Evolutionary conservation across 2,797 vertebrate species (phyloP).

Genomic region (Hyperoplus immaculatus): DNA sequence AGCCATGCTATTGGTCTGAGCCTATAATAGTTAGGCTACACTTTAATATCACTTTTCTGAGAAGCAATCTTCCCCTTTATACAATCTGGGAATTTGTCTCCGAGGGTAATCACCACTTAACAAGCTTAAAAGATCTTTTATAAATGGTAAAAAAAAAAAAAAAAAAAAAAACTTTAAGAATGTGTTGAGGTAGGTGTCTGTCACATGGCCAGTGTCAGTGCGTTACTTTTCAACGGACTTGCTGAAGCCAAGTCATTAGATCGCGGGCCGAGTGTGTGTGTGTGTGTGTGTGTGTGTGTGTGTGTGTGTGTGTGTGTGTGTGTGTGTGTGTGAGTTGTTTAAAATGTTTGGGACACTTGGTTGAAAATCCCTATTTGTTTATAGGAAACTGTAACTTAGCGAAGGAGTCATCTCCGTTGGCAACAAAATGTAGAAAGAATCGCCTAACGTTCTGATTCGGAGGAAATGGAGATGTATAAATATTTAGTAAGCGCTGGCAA

Average conservation of each 20-base stretch:
- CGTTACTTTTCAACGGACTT: conserved; percentile 48
- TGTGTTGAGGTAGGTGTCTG: conserved; percentile 72
- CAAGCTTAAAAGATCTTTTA: conserved; percentile 66
- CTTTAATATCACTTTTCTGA: conserved; percentile 47
- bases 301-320: no score
- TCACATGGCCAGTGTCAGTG: conserved; percentile 64
- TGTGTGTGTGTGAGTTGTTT: background rate
- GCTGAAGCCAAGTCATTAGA: conserved; percentile 49
- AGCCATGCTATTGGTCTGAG: conserved; percentile 45
- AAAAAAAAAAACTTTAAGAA: conserved; percentile 52
- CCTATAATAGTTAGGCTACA: conserved; percentile 54
- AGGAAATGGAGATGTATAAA: conserved; percentile 72
- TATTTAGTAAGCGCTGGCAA: conserved; percentile 73
- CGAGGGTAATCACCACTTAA: conserved; percentile 49
- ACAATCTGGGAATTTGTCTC: conserved; percentile 52
- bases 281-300: no score
- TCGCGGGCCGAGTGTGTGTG: conserved; percentile 19
- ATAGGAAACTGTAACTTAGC: conserved; percentile 55
- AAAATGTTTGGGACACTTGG: conserved; percentile 64
- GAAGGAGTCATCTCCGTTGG: conserved; percentile 69
- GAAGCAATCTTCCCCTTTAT: conserved; percentile 66
- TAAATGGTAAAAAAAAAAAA: conserved; percentile 46
- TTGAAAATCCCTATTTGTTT: conserved; percentile 71
- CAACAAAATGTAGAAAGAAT: conserved; percentile 64
- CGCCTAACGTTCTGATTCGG: conserved; percentile 70